These are phyloP conservation scores for Xestia ashworthii DNA, from an alignment of 2,888 invertebrate genomes.

Conservation along the genomic window DNA sequence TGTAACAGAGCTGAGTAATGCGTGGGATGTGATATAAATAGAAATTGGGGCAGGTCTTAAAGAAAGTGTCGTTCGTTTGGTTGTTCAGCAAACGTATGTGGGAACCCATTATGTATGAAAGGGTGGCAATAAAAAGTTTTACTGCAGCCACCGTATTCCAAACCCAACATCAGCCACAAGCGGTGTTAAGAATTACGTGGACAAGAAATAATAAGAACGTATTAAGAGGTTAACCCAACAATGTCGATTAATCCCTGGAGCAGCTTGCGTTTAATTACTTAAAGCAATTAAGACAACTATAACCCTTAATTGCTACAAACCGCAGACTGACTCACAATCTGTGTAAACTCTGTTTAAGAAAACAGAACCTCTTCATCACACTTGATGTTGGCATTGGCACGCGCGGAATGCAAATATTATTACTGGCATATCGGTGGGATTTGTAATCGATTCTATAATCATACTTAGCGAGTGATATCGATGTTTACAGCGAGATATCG, in stretches of 20 bases:
- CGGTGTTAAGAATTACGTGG: slow-evolving; percentile 10
- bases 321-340: slow-evolving; percentile 25
- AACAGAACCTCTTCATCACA: slow-evolving; percentile 43
- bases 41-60: not conserved
- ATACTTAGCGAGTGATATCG: slow-evolving; percentile 58
- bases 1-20: not conserved
- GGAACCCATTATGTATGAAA: slow-evolving; percentile 25
- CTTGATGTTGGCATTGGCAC: slow-evolving; percentile 42
- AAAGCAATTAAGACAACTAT: slow-evolving; percentile 57
- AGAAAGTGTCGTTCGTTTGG: slow-evolving; percentile 10
- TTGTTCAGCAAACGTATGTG: slow-evolving; percentile 10
- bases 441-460: slow-evolving; percentile 64
- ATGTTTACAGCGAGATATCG: slow-evolving; percentile 47
- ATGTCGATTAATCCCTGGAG: slow-evolving; percentile 26
- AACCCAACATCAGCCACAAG: slow-evolving; percentile 10
- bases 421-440: slow-evolving; percentile 52
- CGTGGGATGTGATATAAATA: slow-evolving; percentile 5
- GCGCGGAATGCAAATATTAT: slow-evolving; percentile 65
- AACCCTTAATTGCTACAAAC: slow-evolving; percentile 49
- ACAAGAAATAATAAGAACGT: slow-evolving; percentile 39
- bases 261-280: slow-evolving; percentile 53
- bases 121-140: slow-evolving; percentile 26
- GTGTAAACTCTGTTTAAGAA: slow-evolving; percentile 41
- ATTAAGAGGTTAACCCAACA: slow-evolving; percentile 31
- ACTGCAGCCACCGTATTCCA: slow-evolving; percentile 9